Base-by-base conservation (phyloP, 2,888 invertebrate genomes). In the Acleris holmiana region DNA sequence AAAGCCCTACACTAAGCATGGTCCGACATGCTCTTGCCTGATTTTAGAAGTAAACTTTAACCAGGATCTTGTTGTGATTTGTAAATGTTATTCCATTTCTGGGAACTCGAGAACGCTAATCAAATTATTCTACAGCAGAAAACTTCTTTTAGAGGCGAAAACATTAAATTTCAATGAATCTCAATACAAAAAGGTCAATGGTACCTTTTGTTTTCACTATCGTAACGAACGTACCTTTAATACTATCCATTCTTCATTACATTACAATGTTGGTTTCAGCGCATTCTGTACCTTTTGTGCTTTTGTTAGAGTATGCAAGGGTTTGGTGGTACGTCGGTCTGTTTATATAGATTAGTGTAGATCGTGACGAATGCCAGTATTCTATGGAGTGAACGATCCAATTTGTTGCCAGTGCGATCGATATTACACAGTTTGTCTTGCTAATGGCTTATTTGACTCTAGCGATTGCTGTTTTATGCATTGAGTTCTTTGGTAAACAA, bases 311-410 rank as follows among this genome's bases (percentile, higher is more conserved):
- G 54, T 35, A 17, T 2, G 10, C 13, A 46, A 60, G 25, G 3
- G 46, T 13, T 46, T 3, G 17, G 2, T 19, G 44, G 17, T 44
- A 18, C 29, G 25, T n/a, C 6, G 25, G 15, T n/a, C 18, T 29
- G 19, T 61, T 54, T 48, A 5, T 48, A 35, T 18, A 35, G n/a
- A 44, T 56, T 29, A 48, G 53, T 58, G 47, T 58, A 58, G 53
- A 64, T 47, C 44, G 51, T 64, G 63, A 64, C 47, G 53, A 58
- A 64, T 58, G 51, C 29, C 63, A 58, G 63, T 53, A 53, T 64
- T 58, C 40, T 18, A 47, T 48, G 35, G 25, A 64, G 53, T 58
- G 51, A 64, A 58, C 58, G 63, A 15, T 18, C 25, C 53, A 64
- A 64, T 64, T 64, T 64, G 63, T 64, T 53, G 19, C 41, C 21